phyloP scores from a whole-genome alignment of 2,797 vertebrate species.

The Simalia tracyae region DNA sequence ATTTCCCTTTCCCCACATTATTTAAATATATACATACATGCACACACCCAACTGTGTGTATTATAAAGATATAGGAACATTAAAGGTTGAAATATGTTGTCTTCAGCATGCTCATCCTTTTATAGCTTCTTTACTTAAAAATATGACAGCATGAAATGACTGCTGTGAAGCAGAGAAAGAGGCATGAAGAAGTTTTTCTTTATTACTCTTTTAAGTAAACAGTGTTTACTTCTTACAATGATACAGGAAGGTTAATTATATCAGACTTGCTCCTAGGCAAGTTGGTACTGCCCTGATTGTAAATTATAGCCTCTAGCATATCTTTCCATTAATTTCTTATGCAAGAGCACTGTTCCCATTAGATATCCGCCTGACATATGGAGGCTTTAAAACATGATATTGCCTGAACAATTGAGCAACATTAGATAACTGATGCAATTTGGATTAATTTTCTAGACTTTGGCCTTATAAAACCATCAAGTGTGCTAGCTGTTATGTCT shows the following conservation, averaged over 20 bases:
- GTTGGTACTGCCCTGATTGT: background rate
- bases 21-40: too few relatives aligned
- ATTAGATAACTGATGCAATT: slow-evolving; percentile 30
- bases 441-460: background rate
- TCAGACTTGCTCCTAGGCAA: background rate
- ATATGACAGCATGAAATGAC: too few relatives aligned
- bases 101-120: too few relatives aligned
- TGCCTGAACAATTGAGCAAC: slow-evolving; percentile 19
- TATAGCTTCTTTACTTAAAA: too few relatives aligned
- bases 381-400: slow-evolving; percentile 42
- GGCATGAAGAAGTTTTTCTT: too few relatives aligned
- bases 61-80: too few relatives aligned
- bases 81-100: too few relatives aligned
- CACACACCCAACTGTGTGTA: too few relatives aligned
- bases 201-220: too few relatives aligned
- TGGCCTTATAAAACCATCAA: background rate
- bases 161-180: too few relatives aligned
- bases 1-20: too few relatives aligned
- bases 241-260: background rate
- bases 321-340: slow-evolving; percentile 52
- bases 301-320: slow-evolving; percentile 2
- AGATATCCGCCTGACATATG: slow-evolving; percentile 18
- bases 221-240: too few relatives aligned
- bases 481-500: background rate
- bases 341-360: background rate